Percentiles rank a stretch among this genome's conserved stretches.
These are phyloP conservation scores for Pogonophryne albipinna DNA, from an alignment of 2,797 vertebrate genomes.

Conservation along the genomic window DNA sequence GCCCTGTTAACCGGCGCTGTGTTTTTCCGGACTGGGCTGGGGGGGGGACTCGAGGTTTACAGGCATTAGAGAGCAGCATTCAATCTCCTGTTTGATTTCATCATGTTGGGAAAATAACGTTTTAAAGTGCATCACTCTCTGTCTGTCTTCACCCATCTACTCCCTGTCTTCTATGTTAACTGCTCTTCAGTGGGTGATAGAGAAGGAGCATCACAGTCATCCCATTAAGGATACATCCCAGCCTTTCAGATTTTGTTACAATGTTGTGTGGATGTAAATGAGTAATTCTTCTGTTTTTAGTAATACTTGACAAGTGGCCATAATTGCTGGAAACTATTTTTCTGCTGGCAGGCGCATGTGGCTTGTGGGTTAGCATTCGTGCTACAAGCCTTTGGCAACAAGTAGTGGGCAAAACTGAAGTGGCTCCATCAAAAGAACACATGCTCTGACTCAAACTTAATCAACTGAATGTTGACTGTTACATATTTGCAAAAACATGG, in stretches of 20 bases:
- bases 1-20: constrained; percentile 61
- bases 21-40: constrained; percentile 57
- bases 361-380: constrained; percentile 47
- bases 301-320: constrained; percentile 52
- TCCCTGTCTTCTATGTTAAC: constrained; percentile 54
- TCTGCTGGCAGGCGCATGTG: constrained; percentile 26
- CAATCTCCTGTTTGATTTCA: constrained; percentile 73
- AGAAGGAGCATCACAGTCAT: constrained; percentile 44
- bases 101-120: constrained; percentile 73
- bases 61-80: constrained; percentile 69
- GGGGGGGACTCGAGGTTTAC: constrained; percentile 53
- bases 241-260: constrained; percentile 35
- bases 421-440: constrained; percentile 35
- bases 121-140: constrained; percentile 48
- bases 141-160: constrained; percentile 56
- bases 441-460: constrained; percentile 17
- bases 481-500: constrained; percentile 18
- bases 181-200: constrained; percentile 64
- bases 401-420: constrained; percentile 47
- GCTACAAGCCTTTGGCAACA: constrained; percentile 51
- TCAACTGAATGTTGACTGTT: constrained; percentile 35
- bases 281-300: constrained; percentile 54
- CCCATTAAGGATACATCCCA: constrained; percentile 52
- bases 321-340: constrained; percentile 60
- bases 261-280: constrained; percentile 22